Evolutionary conservation across 2,797 vertebrate species (phyloP), one percentile per base, ranked within the genome.

Genomic region (Crax fasciolata): DNA sequence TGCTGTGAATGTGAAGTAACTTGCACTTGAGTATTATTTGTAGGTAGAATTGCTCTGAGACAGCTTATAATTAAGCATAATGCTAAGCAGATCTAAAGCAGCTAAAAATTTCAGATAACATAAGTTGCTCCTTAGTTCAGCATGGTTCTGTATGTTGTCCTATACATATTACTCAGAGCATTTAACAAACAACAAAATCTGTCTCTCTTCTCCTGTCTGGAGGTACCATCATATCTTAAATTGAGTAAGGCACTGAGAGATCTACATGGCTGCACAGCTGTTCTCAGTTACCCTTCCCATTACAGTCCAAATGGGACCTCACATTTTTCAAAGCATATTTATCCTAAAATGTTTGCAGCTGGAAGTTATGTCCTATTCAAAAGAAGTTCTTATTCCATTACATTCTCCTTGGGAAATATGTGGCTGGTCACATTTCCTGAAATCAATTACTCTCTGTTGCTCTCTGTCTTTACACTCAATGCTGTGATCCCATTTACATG

Each of bases 401-500:
- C 10, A 17, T 57, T 54, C 12, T 18, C 10, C 16, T 30, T n/a
- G 19, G 41, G 57, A 67, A 58, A 39, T 7, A 58, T 1, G 54
- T 59, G n/a, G 19, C 44, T 49, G 46, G 2, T 23, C 66, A 39
- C 10, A 8, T 73, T 75, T 52, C 13, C 51, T 58, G 39, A 41
- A 13, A 43, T 16, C 3, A 46, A 8, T n/a, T 71, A 7, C 6
- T 10, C 8, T 52, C 11, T 0, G 0, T 6, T 39, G 1, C 21
- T 61, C 41, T 44, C 44, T 10, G 39, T 3, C 24, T 77, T 30
- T 78, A 14, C 32, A 10, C 8, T 51, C 44, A n/a, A 12, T 16
- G 7, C 21, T 61, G 8, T 1, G 7, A 54, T 63, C 35, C 54
- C 21, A 13, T 1, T 0, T 20, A 4, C 7, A 14, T 9, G 1